Base-by-base conservation (phyloP, 2,113 vertebrate genomes). In the Pollimyrus isidori region DNA sequence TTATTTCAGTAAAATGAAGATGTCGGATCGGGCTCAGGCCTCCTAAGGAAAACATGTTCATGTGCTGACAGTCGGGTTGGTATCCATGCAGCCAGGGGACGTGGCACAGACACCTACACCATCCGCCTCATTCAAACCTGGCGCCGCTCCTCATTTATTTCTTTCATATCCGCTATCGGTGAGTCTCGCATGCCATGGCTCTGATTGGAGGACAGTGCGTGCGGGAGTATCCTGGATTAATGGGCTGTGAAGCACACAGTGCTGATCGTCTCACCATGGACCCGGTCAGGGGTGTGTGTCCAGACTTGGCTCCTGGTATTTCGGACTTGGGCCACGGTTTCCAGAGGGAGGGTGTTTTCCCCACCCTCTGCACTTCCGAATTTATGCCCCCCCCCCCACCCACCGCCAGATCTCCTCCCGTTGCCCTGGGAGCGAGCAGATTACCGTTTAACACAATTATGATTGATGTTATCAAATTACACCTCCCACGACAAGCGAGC, bases 361-460 rank as follows among this genome's bases (percentile, higher is more conserved):
- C 94, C 93, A 93, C 95, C 93, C 94, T 94, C 93, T 42, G 76
- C 17, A 93, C 95, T 97, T 96, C 96, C 96, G 98, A 97, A 98
- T 98, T 97, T 97, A 97, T 94, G 93, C 93, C 96, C 95, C 95
- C 42, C 97, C 97, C 95, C 93, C 42, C 93, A 11, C 13, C 76
- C 3, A 2, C 39, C 15, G 42, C 39, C 45, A 11, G 17, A 45
- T 10, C 19, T 56, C 19, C 42, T 21, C 80, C 80, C 42, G 23
- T 94, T 95, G 94, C 96, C 95, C 96, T 95, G 96, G 96, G 96
- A 97, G 96, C 96, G 96, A 95, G 90, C 96, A 95, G 96, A 97
- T 98, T 96, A 97, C 96, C 96, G 95, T 96, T 97, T 97, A 97
- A 97, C 97, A 96, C 97, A 96, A 97, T 98, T 97, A 97, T 96